These are phyloP conservation scores for Oplegnathus fasciatus DNA, from an alignment of 2,113 vertebrate species.

Conservation along the genomic window DNA sequence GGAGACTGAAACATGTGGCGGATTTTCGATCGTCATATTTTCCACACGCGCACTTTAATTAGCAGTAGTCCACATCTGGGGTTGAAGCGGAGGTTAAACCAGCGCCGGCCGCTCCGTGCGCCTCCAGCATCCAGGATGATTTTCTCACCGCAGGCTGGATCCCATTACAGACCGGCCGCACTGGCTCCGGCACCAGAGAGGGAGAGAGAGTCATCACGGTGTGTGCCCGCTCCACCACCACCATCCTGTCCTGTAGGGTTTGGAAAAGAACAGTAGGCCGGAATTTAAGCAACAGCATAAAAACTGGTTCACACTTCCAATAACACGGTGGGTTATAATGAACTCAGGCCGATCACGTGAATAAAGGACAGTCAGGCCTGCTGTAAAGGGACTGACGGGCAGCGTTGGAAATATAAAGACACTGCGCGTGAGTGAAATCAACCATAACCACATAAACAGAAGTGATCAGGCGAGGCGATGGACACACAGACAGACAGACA, in stretches of 20 bases:
- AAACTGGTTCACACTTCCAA: not conserved
- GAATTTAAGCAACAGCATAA: not conserved
- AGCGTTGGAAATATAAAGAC: not conserved
- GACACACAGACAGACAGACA: no score
- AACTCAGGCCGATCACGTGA: no score
- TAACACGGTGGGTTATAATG: not conserved
- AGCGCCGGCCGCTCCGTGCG: slow-evolving; percentile 17
- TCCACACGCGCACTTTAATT: slow-evolving; percentile 70
- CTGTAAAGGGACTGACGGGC: not conserved
- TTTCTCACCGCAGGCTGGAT: slow-evolving; percentile 64
- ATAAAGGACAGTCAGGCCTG: no score
- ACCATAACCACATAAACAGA: not conserved
- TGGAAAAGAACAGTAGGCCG: not conserved
- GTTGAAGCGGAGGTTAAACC: slow-evolving; percentile 52
- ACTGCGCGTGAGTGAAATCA: not conserved
- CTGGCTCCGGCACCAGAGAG: slow-evolving; percentile 23
- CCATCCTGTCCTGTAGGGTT: not conserved
- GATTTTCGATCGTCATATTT: slow-evolving; percentile 63
- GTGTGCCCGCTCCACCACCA: not conserved
- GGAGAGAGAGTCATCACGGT: not conserved
- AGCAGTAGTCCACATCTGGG: slow-evolving; percentile 58
- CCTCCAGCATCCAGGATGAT: slow-evolving; percentile 44
- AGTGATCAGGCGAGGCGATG: no score
- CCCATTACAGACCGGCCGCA: slow-evolving; percentile 14
- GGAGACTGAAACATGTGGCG: slow-evolving; percentile 33